A percentile compares a stretch with the other conserved stretches of the same genome.
phyloP scores from a whole-genome alignment of 53 echinoderm and acorn worm genomes.

The Apostichopus leukothele region DNA sequence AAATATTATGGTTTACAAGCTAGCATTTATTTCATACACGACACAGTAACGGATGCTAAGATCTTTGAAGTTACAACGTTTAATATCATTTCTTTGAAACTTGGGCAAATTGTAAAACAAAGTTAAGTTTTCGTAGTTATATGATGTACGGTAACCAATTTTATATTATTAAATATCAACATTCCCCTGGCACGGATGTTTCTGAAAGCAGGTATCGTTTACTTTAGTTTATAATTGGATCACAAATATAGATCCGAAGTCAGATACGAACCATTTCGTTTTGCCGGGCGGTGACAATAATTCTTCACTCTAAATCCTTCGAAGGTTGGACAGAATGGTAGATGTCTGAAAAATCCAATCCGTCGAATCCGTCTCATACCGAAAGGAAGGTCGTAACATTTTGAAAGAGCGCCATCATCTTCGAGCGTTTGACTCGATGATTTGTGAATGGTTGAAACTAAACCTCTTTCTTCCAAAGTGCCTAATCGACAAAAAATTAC shows the following conservation, averaged over 20 bases:
- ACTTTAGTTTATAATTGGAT: too few relatives aligned
- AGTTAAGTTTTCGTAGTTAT: too few relatives aligned
- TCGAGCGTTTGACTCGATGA: constrained; percentile 22
- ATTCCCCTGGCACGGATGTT: too few relatives aligned
- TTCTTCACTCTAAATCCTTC: constrained; percentile 49
- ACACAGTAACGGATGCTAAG: neutral
- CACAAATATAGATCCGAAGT: too few relatives aligned
- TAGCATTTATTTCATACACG: neutral
- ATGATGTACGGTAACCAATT: too few relatives aligned
- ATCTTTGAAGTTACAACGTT: neutral
- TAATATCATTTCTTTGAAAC: neutral
- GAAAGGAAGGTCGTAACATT: constrained; percentile 76
- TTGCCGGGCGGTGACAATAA: neutral
- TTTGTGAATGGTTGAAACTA: constrained; percentile 59
- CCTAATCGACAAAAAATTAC: constrained; percentile 41
- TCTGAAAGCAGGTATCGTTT: too few relatives aligned
- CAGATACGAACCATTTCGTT: neutral
- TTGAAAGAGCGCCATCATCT: constrained; percentile 4
- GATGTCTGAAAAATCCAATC: constrained; percentile 58
- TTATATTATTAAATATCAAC: too few relatives aligned
- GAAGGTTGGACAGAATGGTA: constrained; percentile 85
- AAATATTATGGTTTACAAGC: neutral
- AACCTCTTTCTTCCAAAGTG: constrained; percentile 69
- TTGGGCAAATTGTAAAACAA: neutral
- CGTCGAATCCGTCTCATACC: constrained; percentile 65